Percentiles rank a stretch among this genome's conserved stretches.
These are phyloP conservation scores for Antitype chi DNA, from an alignment of 2,888 invertebrate species.

Conservation along the genomic window DNA sequence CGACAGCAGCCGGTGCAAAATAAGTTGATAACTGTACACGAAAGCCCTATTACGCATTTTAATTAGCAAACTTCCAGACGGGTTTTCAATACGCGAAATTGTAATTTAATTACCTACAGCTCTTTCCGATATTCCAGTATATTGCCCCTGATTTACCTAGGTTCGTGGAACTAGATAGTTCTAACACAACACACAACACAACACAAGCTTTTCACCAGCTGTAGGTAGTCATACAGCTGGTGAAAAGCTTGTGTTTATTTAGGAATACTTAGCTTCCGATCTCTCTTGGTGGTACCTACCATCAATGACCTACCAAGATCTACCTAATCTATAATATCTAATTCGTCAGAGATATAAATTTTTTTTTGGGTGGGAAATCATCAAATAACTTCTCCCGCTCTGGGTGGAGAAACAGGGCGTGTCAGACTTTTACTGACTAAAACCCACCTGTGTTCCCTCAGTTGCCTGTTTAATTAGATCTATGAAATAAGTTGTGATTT, in stretches of 20 bases:
- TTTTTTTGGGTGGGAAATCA: too few relatives aligned
- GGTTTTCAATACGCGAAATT: conserved; percentile 21
- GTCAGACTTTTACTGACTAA: too few relatives aligned
- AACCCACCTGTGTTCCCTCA: too few relatives aligned
- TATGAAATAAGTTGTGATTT: background rate
- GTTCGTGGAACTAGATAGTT: background rate
- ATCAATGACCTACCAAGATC: background rate
- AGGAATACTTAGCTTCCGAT: background rate
- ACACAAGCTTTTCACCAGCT: too few relatives aligned
- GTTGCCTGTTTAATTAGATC: too few relatives aligned
- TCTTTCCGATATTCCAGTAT: conserved; percentile 2
- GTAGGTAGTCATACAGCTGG: too few relatives aligned
- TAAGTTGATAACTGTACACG: conserved; percentile 19
- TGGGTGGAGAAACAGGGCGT: too few relatives aligned
- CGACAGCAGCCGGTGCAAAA: background rate
- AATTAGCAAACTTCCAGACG: conserved; percentile 35
- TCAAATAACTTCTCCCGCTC: too few relatives aligned
- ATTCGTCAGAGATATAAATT: too few relatives aligned
- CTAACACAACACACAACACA: too few relatives aligned
- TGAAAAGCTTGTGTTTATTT: background rate
- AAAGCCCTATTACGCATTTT: conserved; percentile 28
- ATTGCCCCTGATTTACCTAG: conserved; percentile 1
- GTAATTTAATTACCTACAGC: conserved; percentile 19
- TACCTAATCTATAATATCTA: background rate
- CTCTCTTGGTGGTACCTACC: background rate